These are phyloP conservation scores for Pachyuromys duprasi DNA, from an alignment of 2,797 vertebrate species.

Conservation along the genomic window DNA sequence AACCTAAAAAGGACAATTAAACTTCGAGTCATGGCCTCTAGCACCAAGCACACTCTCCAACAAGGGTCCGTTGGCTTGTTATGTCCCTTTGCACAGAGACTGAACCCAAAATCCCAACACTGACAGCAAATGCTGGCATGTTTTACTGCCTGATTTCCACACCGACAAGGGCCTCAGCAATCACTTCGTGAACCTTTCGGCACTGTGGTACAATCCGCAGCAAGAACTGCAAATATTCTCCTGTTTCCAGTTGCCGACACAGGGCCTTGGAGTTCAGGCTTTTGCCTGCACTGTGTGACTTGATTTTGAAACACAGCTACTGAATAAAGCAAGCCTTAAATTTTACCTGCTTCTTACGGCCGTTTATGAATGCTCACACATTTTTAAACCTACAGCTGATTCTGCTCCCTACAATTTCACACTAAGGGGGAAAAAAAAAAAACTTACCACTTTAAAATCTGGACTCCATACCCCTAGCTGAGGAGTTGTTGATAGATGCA, in stretches of 20 bases:
- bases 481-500: neutral
- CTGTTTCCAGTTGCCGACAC: neutral
- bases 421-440: neutral
- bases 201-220: conserved; percentile 33
- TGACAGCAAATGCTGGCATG: neutral
- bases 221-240: neutral
- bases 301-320: neutral
- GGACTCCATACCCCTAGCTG: neutral
- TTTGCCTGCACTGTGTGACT: neutral
- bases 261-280: neutral
- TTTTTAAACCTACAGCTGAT: neutral
- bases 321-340: conserved; percentile 8
- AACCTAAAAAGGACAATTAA: neutral
- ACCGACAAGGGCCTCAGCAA: neutral
- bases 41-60: neutral
- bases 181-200: neutral
- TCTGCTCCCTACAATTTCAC: neutral
- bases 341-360: conserved; percentile 1
- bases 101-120: conserved; percentile 33
- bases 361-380: neutral
- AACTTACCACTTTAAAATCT: conserved; percentile 27
- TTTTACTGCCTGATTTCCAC: neutral
- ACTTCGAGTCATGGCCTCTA: neutral
- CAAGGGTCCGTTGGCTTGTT: conserved; percentile 9
- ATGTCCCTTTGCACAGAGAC: neutral